A percentile compares a stretch with the other conserved stretches of the same genome.
Evolutionary conservation across 2,113 vertebrate genomes (phyloP).

Genomic region (Tichodroma muraria): DNA sequence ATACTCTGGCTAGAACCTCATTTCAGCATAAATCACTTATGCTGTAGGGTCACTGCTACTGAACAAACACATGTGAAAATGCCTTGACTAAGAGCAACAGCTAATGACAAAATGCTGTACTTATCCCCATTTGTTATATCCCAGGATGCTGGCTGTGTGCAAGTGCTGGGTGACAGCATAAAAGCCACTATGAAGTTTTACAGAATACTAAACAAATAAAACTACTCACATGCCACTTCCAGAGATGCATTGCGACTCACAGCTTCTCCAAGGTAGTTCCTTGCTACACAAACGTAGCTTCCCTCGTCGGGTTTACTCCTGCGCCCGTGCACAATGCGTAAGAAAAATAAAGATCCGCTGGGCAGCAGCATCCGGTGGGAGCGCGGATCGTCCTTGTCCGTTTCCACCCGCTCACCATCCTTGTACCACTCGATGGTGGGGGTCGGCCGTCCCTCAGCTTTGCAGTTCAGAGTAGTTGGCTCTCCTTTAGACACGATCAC

Average conservation of each 20-base stretch:
- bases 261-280: conserved; percentile 98
- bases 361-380: conserved; percentile 97
- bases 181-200: neutral
- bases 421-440: conserved; percentile 99
- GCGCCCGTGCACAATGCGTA: conserved; percentile 94
- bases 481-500: conserved; percentile 98
- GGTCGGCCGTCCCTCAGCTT: conserved; percentile 92
- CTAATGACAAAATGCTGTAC: neutral
- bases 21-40: neutral
- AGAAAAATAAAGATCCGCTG: conserved; percentile 94
- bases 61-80: neutral
- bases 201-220: neutral
- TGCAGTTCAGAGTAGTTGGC: conserved; percentile 97
- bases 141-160: neutral
- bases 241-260: conserved; percentile 96
- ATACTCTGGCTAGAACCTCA: neutral
- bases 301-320: conserved; percentile 96
- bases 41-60: neutral
- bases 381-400: conserved; percentile 92
- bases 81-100: neutral
- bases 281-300: conserved; percentile 92
- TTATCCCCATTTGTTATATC: neutral
- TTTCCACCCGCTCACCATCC: conserved; percentile 94
- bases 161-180: neutral
- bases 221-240: conserved; percentile 97